Evolutionary conservation across 1,140 invertebrate species (phyloP), one percentile per base, ranked within the genome.

Genomic region (Bombus ignitus): DNA sequence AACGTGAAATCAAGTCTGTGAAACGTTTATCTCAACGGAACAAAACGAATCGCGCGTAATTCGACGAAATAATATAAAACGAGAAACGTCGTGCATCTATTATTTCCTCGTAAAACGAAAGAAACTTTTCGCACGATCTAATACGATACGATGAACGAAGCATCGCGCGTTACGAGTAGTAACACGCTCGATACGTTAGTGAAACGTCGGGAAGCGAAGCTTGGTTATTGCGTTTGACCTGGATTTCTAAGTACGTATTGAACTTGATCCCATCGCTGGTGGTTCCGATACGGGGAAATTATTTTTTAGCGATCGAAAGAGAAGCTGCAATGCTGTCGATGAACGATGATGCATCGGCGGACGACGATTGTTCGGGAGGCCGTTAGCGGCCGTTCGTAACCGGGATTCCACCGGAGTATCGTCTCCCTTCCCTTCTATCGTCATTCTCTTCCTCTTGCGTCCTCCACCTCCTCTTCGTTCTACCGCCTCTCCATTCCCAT

Each of bases 301-400:
- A 81, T 73, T 73, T 57, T 81, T 81, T 35, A 73, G 39, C 77
- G 57, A 85, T 85, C 37, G 71, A 81, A 44, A 66, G 47, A n/a
- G 65, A 65, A 75, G 62, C 66, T 28, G 57, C 66, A 70, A 89
- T 89, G 66, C 83, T 57, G 72, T 68, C 66, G 75, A 83, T 83
- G 80, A 82, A 66, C 73, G 79, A 80, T 66, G 59, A 68, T 78
- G 66, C 59, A 66, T 72, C 44, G 81, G 77, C 65, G 70, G 65
- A 57, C 66, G 77, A 76, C 74, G 79, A 87, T 90, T 78, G 85
- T 87, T 89, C 89, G 89, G 83, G 80, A 90, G 74, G 82, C 88
- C 81, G 88, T 90, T 90, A 90, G 81, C 81, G 79, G 35, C 66
- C 76, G 76, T 80, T 80, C 47, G 57, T 79, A 89, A 85, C 81